Percentiles rank a stretch among this genome's conserved stretches.
Conservation (phyloP, 2,113 vertebrate genomes). For the Nansenia antarctica region DNA sequence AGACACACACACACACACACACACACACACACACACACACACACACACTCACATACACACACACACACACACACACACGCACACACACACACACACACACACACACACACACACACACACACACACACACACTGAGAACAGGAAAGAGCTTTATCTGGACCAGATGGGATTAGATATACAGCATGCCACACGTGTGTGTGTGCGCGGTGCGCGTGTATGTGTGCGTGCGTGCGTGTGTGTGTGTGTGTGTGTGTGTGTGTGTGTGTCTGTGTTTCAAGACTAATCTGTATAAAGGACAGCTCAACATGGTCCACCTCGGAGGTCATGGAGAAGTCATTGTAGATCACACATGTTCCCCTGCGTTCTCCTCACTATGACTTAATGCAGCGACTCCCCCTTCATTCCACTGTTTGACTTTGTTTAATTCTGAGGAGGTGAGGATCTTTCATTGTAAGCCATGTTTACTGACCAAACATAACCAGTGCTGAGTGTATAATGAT, state of each 20-base stretch:
- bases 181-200: neutral
- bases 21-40: too few relatives aligned
- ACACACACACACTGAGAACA: too few relatives aligned
- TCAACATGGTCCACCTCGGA: slow-evolving; percentile 2
- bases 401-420: neutral
- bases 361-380: neutral
- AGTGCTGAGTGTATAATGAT: too few relatives aligned
- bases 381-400: neutral
- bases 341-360: slow-evolving; percentile 4
- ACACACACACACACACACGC: too few relatives aligned
- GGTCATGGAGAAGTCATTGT: slow-evolving; percentile 25
- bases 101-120: too few relatives aligned
- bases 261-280: slow-evolving; percentile 23
- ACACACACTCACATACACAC: too few relatives aligned
- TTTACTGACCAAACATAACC: too few relatives aligned
- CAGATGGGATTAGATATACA: slow-evolving; percentile 44
- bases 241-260: slow-evolving; percentile 18
- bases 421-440: neutral
- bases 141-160: slow-evolving; percentile 39
- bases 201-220: too few relatives aligned
- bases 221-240: neutral
- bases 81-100: too few relatives aligned
- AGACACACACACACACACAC: too few relatives aligned
- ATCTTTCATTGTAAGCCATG: neutral
- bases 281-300: slow-evolving; percentile 34